Evolutionary conservation across 2,888 invertebrate genomes (phyloP), one percentile per base, ranked within the genome.

Genomic region (Candidula unifasciata): DNA sequence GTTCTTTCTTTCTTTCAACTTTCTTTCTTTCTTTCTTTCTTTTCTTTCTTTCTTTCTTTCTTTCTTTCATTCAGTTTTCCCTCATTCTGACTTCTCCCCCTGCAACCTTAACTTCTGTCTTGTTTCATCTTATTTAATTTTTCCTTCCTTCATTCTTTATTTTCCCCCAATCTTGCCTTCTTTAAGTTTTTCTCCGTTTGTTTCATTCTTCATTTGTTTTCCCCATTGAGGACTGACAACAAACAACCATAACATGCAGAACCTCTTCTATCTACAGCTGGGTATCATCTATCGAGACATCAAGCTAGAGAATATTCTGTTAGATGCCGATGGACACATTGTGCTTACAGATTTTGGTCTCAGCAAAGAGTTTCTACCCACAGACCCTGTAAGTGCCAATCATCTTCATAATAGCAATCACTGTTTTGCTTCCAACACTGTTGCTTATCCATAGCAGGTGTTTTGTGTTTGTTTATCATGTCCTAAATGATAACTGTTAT

Each of bases 271-370:
- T 37, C 44, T 95, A n/a, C 95, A 97, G 97, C 95, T 98, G 94
- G 98, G 98, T 88, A 98, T 99, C 87, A 98, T 99, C 92, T 99
- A 99, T 95, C 96, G 99, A 86, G 99, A 99, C 94, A 97, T 99
- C 90, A 99, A 99, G 93, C 95, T 99, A 89, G 99, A 99, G 94
- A 99, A 99, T 94, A 98, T 99, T 87, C 95, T 99, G 52, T 95
- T 99, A 88, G 99, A 99, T 95, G 96, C 96, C 24, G 96, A 97
- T 87, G 99, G 99, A 6, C 99, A 99, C 94, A 97, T 99, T 87
- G 97, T 99, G 79, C 95, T 99, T 85, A 99, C 99, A 0, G 99
- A 99, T 95, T 99, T 99, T 94, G 99, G 99, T 0, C 95, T 99
- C 68, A 98, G 98, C 93, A 99, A 99, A 94, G 98, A 98, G 94